A percentile compares a stretch with the other conserved stretches of the same genome.
phyloP scores from a whole-genome alignment of 2,113 vertebrate genomes.

The Archocentrus centrarchus region DNA sequence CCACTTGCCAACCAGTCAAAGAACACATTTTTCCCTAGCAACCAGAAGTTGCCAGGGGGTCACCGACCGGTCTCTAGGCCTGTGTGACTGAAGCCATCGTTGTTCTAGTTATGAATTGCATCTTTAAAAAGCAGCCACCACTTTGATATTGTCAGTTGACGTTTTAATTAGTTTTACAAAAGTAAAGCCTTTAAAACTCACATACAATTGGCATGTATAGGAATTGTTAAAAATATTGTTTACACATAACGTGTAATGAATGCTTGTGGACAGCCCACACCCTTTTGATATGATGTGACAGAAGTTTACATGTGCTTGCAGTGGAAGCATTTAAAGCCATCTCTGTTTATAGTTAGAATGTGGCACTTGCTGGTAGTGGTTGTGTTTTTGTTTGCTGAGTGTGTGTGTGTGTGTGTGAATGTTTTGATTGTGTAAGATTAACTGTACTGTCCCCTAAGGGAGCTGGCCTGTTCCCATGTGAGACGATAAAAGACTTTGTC shows the following conservation, averaged over 20 bases:
- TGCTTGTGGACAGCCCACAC: not conserved
- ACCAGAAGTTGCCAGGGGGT: not conserved
- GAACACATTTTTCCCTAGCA: not conserved
- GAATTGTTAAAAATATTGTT: not conserved
- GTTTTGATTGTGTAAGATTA: slow-evolving; percentile 41
- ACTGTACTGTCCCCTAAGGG: not conserved
- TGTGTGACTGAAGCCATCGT: not conserved
- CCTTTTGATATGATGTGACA: not conserved
- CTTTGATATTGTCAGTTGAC: not conserved
- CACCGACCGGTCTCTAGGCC: not conserved
- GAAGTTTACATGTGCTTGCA: not conserved
- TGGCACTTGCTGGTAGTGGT: not conserved
- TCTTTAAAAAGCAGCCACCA: not conserved
- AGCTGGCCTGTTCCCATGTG: slow-evolving; percentile 11
- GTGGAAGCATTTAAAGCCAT: not conserved
- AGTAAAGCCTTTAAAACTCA: too few relatives aligned
- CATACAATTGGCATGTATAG: not conserved
- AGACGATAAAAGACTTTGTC: slow-evolving; percentile 9
- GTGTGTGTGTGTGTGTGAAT: not conserved
- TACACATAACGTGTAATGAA: not conserved
- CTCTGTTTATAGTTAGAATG: not conserved
- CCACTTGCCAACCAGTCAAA: not conserved
- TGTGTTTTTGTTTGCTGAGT: not conserved
- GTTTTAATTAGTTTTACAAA: not conserved
- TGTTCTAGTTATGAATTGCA: not conserved